A percentile compares a stretch with the other conserved stretches of the same genome.
phyloP scores from a whole-genome alignment of 2,113 vertebrate species.

The Oenanthe oenanthe region DNA sequence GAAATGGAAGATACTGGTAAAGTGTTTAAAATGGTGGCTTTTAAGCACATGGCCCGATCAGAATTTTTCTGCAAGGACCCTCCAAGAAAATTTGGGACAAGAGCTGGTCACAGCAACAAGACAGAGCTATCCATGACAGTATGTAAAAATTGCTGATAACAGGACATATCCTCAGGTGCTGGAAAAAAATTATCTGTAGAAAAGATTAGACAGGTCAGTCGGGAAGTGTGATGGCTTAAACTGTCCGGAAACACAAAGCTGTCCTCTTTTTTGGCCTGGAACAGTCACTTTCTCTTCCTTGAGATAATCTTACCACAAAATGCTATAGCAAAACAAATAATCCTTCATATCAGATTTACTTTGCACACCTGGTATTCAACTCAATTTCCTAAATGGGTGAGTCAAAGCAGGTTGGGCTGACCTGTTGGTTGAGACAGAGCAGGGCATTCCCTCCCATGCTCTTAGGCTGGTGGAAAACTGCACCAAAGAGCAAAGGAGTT shows the following conservation, averaged over 20 bases:
- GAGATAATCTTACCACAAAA: not conserved
- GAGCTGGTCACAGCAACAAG: not conserved
- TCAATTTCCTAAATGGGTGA: not conserved
- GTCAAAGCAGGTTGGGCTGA: not conserved
- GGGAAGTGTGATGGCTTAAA: not conserved
- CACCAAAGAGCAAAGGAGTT: not conserved
- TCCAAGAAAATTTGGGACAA: not conserved
- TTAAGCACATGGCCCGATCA: fast-evolving
- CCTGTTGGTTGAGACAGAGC: not conserved
- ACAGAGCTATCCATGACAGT: not conserved
- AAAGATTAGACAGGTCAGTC: not conserved
- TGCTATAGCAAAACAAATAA: not conserved
- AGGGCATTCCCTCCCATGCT: not conserved
- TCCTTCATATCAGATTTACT: not conserved
- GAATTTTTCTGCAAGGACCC: not conserved
- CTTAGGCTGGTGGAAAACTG: not conserved
- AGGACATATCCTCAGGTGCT: not conserved
- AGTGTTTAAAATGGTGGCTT: not conserved
- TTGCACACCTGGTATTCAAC: not conserved
- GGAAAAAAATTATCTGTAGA: not conserved
- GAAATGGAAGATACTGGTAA: not conserved
- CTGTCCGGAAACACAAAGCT: not conserved
- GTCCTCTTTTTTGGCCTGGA: not conserved
- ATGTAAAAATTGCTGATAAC: not conserved
- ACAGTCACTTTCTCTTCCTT: not conserved